Evolutionary conservation across 2,113 vertebrate species (phyloP).

Genomic region (Pseudorasbora parva): DNA sequence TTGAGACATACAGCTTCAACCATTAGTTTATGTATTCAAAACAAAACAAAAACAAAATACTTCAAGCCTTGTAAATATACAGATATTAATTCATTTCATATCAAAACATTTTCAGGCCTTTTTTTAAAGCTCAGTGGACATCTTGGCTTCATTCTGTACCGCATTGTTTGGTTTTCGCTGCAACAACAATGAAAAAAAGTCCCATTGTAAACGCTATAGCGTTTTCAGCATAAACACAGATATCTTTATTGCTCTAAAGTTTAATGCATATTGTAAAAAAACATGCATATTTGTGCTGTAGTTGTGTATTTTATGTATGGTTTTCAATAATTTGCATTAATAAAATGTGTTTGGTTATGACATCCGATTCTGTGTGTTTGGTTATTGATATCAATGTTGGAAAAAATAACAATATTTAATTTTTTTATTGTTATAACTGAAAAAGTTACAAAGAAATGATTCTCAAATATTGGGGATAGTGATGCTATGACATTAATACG

Average conservation of each 20-base stretch:
- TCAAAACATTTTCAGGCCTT: conserved; percentile 32
- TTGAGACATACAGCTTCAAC: conserved; percentile 51
- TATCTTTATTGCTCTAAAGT: conserved; percentile 82
- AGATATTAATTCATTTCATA: conserved; percentile 40
- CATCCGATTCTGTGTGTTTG: conserved; percentile 13
- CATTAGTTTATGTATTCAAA: not conserved
- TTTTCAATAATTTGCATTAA: conserved; percentile 89
- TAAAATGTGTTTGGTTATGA: conserved; percentile 83
- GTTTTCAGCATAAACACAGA: conserved; percentile 44
- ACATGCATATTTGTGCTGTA: conserved; percentile 80
- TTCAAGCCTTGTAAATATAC: conserved; percentile 50
- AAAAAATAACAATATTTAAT: no score
- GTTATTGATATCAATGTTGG: conserved; percentile 25
- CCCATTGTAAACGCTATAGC: conserved; percentile 43
- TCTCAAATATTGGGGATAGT: no score
- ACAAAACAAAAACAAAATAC: not conserved
- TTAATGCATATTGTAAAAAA: conserved; percentile 81
- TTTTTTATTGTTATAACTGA: not conserved
- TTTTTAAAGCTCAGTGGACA: conserved; percentile 36
- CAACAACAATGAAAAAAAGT: conserved; percentile 36
- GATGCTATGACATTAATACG: not conserved
- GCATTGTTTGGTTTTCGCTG: conserved; percentile 37
- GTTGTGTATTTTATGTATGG: conserved; percentile 91
- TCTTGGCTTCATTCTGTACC: conserved; percentile 37
- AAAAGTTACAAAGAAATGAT: not conserved